These are phyloP conservation scores for Alcis repandata DNA, from an alignment of 2,888 invertebrate genomes.

Conservation along the genomic window DNA sequence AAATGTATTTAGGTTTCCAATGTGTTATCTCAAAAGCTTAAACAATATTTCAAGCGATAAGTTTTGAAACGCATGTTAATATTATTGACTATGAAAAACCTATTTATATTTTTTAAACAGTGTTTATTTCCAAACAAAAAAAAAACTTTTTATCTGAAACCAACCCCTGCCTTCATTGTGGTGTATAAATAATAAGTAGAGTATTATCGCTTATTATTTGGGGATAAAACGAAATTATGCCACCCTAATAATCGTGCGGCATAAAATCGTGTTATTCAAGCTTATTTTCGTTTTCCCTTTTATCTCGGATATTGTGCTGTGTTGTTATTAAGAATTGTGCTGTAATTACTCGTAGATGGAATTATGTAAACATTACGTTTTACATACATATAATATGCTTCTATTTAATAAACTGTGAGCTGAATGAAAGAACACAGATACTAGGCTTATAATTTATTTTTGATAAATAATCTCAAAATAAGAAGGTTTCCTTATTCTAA, in stretches of 20 bases:
- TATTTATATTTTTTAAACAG: not conserved
- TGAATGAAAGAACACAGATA: no score
- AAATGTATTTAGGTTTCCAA: no score
- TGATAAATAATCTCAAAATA: no score
- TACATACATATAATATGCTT: no score
- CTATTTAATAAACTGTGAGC: no score
- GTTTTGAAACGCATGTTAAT: no score
- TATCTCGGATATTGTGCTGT: conserved; percentile 33
- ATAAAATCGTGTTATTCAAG: conserved; percentile 66
- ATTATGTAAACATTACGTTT: no score
- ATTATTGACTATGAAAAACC: no score
- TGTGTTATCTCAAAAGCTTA: no score
- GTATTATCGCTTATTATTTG: conserved; percentile 65
- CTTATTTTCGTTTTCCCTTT: conserved; percentile 48
- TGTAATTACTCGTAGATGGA: not conserved
- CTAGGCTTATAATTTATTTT: no score
- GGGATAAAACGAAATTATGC: conserved; percentile 63
- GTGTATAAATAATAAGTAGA: conserved; percentile 57
- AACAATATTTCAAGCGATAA: no score
- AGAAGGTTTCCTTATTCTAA: no score
- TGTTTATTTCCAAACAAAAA: not conserved
- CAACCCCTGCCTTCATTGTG: conserved; percentile 35
- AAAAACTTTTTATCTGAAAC: not conserved
- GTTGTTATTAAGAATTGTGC: not conserved
- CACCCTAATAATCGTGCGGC: conserved; percentile 63